A percentile compares a stretch with the other conserved stretches of the same genome.
Evolutionary conservation across 1,140 invertebrate genomes (phyloP).

Genomic region (Drosophila mauritiana): DNA sequence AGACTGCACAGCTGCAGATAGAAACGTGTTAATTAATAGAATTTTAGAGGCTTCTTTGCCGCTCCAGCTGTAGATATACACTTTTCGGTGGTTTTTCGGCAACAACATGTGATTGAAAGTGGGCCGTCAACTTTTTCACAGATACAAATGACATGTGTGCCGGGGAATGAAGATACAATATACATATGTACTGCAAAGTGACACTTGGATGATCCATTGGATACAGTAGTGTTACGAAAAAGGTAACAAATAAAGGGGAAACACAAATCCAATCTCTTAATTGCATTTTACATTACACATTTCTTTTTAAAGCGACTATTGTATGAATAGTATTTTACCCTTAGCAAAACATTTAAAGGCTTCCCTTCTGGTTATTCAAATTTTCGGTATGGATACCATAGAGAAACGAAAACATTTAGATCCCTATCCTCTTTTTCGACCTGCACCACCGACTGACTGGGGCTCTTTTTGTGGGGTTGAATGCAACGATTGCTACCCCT

Average conservation of each 20-base stretch:
- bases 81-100: constrained; percentile 6
- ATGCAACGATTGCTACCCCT: constrained; percentile 36
- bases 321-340: no score
- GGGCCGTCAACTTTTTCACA: not conserved
- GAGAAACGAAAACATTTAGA: constrained; percentile 37
- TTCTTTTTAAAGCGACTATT: not conserved
- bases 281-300: not conserved
- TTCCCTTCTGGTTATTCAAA: not conserved
- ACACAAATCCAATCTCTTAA: not conserved
- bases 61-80: constrained; percentile 8
- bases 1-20: constrained; percentile 14
- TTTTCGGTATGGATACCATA: constrained; percentile 31
- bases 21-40: constrained; percentile 46
- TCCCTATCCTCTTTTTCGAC: constrained; percentile 17
- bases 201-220: constrained; percentile 7
- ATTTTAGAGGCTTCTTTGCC: constrained; percentile 26
- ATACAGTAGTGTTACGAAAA: not conserved
- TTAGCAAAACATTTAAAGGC: not conserved
- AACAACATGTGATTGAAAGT: constrained; percentile 15
- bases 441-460: constrained; percentile 11
- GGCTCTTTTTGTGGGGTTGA: constrained; percentile 16
- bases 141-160: constrained; percentile 2
- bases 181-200: not conserved
- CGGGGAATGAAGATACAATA: constrained; percentile 13
- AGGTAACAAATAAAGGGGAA: constrained; percentile 9